Evolutionary conservation across 2,888 invertebrate genomes (phyloP).

Genomic region (Chymomyza caudatula): DNA sequence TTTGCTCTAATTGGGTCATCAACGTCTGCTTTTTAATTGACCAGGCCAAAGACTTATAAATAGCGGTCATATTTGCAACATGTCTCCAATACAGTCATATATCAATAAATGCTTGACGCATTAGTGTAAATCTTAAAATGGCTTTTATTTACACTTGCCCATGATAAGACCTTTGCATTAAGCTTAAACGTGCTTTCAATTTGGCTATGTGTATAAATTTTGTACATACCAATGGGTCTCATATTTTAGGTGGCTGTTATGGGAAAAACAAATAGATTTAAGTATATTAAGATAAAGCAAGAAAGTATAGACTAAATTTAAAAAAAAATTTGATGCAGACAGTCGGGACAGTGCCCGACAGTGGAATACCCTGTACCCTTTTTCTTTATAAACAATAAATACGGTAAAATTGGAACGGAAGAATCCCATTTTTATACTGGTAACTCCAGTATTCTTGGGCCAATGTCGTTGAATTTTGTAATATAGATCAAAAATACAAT

Average conservation of each 20-base stretch:
- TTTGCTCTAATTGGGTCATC: neutral
- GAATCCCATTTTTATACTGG: no score
- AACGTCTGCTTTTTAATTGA: neutral
- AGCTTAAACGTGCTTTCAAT: neutral
- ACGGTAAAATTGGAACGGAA: no score
- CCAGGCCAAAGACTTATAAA: neutral
- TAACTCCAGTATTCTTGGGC: no score
- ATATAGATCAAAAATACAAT: no score
- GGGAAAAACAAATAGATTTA: neutral
- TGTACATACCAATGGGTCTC: conserved; percentile 7
- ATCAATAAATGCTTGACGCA: neutral
- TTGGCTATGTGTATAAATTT: neutral
- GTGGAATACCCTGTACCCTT: no score
- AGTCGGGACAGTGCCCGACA: no score
- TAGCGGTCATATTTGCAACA: neutral
- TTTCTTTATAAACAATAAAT: no score
- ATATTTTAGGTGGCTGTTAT: conserved; percentile 2
- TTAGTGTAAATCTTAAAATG: neutral
- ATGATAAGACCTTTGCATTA: no score
- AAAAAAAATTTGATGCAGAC: no score
- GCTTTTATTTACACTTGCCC: neutral
- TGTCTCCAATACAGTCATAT: neutral
- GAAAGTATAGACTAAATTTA: neutral
- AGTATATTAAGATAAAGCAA: neutral
- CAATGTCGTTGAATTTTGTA: no score